Conservation (phyloP, 2,888 invertebrate species). For the Danaus chrysippus region DNA sequence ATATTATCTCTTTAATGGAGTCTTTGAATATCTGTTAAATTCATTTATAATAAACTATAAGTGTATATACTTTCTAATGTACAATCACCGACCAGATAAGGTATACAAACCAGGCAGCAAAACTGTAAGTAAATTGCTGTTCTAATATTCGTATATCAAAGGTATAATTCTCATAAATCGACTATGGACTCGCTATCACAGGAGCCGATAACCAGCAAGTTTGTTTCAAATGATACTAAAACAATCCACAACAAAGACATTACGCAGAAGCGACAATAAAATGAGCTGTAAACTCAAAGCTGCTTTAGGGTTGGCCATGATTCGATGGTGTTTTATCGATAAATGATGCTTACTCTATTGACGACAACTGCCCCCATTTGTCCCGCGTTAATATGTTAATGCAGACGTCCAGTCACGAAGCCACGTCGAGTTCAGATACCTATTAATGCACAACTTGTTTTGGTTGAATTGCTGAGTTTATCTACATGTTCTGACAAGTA, state of each 20-base stretch:
- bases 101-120: conserved; percentile 2
- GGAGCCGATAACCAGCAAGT: conserved; percentile 29
- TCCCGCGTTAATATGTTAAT: conserved; percentile 57
- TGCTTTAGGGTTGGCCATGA: conserved; percentile 24
- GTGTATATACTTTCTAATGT: conserved; percentile 3
- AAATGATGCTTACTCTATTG: conserved; percentile 39
- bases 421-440: conserved; percentile 26
- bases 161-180: conserved; percentile 26
- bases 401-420: conserved; percentile 42
- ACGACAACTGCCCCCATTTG: conserved; percentile 43
- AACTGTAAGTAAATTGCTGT: conserved; percentile 20
- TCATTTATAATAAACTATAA: not conserved
- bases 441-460: conserved; percentile 31
- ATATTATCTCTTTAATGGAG: not conserved
- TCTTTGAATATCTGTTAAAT: not conserved
- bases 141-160: conserved; percentile 27
- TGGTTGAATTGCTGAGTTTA: conserved; percentile 41
- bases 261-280: conserved; percentile 47
- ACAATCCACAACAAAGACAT: conserved; percentile 34
- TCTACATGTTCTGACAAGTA: conserved; percentile 48
- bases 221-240: conserved; percentile 31
- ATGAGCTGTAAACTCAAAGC: conserved; percentile 47
- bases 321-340: conserved; percentile 39
- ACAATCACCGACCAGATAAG: conserved; percentile 21
- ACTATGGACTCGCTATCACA: conserved; percentile 26